Evolutionary conservation across 2,888 invertebrate species (phyloP).

Genomic region (Gerris lacustris): DNA sequence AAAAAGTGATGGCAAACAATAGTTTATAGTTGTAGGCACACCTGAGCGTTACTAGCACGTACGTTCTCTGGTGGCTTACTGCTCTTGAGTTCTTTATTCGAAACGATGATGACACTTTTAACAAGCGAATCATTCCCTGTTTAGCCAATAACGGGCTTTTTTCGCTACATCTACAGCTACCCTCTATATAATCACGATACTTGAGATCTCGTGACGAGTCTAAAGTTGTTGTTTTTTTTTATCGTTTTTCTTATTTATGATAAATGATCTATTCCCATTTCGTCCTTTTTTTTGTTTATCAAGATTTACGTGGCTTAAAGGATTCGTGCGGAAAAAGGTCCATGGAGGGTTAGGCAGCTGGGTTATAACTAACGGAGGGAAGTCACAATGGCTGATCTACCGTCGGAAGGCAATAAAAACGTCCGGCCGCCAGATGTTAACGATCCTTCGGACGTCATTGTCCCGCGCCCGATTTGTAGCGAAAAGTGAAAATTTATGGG

Average conservation of each 20-base stretch:
- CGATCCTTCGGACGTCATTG: conserved; percentile 5
- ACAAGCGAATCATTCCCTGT: neutral
- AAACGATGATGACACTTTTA: conserved; percentile 4
- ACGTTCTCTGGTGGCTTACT: no score
- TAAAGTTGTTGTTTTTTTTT: neutral
- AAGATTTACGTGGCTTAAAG: conserved; percentile 5
- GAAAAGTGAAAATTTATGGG: conserved; percentile 3
- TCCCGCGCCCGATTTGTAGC: neutral
- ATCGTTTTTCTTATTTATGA: neutral
- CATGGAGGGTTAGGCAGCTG: neutral
- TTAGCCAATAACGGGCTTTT: neutral
- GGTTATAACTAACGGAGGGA: neutral
- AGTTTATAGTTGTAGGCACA: no score
- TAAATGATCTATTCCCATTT: neutral
- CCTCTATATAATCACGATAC: neutral
- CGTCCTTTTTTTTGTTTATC: neutral
- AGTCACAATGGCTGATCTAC: conserved; percentile 1
- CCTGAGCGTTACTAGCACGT: no score
- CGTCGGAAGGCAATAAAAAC: conserved; percentile 1
- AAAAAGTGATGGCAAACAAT: no score
- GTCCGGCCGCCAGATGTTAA: conserved; percentile 5
- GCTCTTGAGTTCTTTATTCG: no score
- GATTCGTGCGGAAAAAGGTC: conserved; percentile 2
- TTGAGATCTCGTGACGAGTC: neutral
- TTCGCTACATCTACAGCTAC: no score